Evolutionary conservation across 2,797 vertebrate genomes (phyloP).

Genomic region (Acanthornis magna): DNA sequence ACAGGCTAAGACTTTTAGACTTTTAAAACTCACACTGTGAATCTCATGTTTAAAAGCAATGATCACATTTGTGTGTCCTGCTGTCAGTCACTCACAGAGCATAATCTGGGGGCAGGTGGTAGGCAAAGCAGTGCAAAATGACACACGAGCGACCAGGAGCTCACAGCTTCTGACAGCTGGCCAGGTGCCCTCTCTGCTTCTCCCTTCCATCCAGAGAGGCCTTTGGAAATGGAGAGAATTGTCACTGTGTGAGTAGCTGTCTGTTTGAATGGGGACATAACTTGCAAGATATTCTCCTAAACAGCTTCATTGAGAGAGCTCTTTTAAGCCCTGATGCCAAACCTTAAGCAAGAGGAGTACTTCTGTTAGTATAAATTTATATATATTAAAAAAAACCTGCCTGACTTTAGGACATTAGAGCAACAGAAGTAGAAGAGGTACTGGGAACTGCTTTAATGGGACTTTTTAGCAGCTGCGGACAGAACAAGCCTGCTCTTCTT

Average conservation of each 20-base stretch:
- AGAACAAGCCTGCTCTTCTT: background rate
- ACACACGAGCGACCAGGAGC: rapidly evolving
- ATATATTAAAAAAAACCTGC: background rate
- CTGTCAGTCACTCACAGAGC: background rate
- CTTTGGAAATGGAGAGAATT: background rate
- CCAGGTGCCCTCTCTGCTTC: background rate
- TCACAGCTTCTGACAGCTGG: background rate
- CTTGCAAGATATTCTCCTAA: background rate
- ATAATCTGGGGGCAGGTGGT: background rate
- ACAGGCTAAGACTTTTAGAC: background rate
- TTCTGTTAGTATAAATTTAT: background rate
- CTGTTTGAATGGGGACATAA: background rate
- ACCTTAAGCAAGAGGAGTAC: background rate
- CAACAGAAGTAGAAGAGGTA: background rate
- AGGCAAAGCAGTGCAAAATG: background rate
- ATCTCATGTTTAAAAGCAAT: background rate
- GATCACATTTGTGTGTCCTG: background rate
- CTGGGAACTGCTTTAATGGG: background rate
- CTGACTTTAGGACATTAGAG: background rate
- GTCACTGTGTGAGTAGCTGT: background rate
- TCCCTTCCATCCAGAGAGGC: background rate
- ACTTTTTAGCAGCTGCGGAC: background rate
- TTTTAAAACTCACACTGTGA: background rate
- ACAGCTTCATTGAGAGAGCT: background rate
- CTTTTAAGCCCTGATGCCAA: background rate